A percentile compares a stretch with the other conserved stretches of the same genome.
Conservation (phyloP, 2,113 vertebrate species). For the Mus pahari region DNA sequence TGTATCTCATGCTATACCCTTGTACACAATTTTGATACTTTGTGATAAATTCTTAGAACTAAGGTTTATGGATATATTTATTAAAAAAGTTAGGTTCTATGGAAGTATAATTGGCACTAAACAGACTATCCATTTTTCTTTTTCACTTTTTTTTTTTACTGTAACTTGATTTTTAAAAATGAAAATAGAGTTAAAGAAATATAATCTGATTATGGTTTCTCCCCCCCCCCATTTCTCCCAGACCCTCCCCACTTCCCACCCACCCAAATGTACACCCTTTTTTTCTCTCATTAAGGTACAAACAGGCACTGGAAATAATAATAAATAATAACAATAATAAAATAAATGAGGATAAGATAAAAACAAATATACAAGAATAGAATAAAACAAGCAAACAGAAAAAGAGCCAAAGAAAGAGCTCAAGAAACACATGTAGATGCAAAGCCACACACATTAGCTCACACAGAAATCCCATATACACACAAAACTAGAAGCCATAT, state of each 20-base stretch:
- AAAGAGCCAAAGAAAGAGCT: background rate
- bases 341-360: background rate
- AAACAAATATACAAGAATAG: background rate
- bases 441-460: background rate
- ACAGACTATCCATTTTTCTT: background rate
- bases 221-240: background rate
- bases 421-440: background rate
- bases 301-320: background rate
- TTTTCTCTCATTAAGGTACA: background rate
- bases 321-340: background rate
- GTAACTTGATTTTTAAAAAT: background rate
- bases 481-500: background rate
- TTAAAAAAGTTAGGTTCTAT: background rate
- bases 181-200: background rate
- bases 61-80: background rate
- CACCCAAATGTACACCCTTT: background rate
- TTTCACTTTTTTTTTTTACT: background rate
- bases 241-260: background rate
- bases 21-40: conserved; percentile 14
- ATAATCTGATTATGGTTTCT: background rate
- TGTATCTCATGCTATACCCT: background rate
- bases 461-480: background rate
- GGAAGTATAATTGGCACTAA: background rate
- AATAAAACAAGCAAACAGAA: background rate
- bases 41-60: conserved; percentile 25